These are phyloP conservation scores for Mobula hypostoma DNA, from an alignment of 2,113 vertebrate genomes.

Conservation along the genomic window DNA sequence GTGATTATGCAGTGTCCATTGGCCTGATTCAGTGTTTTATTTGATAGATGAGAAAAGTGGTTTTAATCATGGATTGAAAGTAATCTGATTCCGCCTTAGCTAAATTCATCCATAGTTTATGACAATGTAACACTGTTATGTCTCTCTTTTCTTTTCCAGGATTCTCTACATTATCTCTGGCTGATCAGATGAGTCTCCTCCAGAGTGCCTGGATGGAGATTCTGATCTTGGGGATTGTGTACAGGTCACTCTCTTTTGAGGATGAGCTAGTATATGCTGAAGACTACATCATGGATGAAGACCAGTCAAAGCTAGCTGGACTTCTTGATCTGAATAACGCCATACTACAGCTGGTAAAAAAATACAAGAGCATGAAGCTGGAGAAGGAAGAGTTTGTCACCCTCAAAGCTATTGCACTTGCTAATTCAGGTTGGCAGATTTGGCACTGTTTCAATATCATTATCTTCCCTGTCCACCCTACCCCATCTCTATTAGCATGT, in stretches of 20 bases:
- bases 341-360: slow-evolving; percentile 97
- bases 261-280: slow-evolving; percentile 98
- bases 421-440: slow-evolving; percentile 89
- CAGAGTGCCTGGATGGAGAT: slow-evolving; percentile 99
- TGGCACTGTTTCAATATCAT: slow-evolving; percentile 22
- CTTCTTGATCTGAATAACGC: slow-evolving; percentile 96
- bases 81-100: not conserved
- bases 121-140: slow-evolving; percentile 5
- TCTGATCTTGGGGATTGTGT: slow-evolving; percentile 93
- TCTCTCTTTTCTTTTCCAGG: slow-evolving; percentile 57
- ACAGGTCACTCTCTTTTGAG: slow-evolving; percentile 93
- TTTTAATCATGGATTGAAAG: not conserved
- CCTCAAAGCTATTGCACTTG: slow-evolving; percentile 96
- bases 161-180: slow-evolving; percentile 95
- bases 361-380: slow-evolving; percentile 95
- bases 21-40: not conserved
- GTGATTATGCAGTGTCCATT: not conserved
- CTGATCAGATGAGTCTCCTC: slow-evolving; percentile 98
- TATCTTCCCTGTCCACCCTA: not conserved
- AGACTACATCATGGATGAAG: slow-evolving; percentile 99
- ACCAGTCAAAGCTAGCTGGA: slow-evolving; percentile 93
- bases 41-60: not conserved
- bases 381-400: slow-evolving; percentile 99
- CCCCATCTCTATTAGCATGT: not conserved
- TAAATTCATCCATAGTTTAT: not conserved